Base-by-base conservation (phyloP, 2,113 vertebrate species). In the Heterochromis multidens region DNA sequence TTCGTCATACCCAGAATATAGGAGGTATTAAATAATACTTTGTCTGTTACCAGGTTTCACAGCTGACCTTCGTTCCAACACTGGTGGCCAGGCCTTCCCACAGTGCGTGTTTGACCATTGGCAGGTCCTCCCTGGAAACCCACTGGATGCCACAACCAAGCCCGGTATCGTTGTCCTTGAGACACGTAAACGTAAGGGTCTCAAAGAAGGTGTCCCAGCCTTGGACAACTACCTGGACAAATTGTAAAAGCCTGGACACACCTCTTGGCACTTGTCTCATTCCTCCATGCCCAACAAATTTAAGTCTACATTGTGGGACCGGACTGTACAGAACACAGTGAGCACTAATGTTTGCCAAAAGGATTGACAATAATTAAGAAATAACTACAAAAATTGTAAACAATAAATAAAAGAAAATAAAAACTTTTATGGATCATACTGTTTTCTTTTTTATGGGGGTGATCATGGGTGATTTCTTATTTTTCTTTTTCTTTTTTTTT, bases 51-150 rank as follows among this genome's bases (percentile, higher is more conserved):
- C 86, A 99, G 98, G 99, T 86, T 99, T 99, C 93, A 99, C 98
- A 0, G 98, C 98, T 0, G 97, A 99, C 89, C 87, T 99, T 84
- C 96, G 97, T 74, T 99, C 97, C 83, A 97, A 98, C 95, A 99
- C 97, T 0, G 97, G 98, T 0, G 98, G 98, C 54, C 98, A 99
- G 89, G 98, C 98, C 7, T 99, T 99, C 95, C 98, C 98, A 8
- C 98, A 99, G 96, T 99, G 99, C 0, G 97, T 99, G 25, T 99
- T 99, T 0, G 98, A 99, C 94, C 98, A 99, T 93, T 99, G 98
- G 99, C 98, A 99, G 95, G 95, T 98, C 89, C 95, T 99, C 21
- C 96, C 96, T 0, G 98, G 99, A 27, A 97, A 98, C 25, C 98
- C 98, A n/a, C 93, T 96, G 0, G 98, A 99, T 9, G 23, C 65